Conservation (phyloP, 2,797 vertebrate genomes). For the Lepilemur ruficaudatus region DNA sequence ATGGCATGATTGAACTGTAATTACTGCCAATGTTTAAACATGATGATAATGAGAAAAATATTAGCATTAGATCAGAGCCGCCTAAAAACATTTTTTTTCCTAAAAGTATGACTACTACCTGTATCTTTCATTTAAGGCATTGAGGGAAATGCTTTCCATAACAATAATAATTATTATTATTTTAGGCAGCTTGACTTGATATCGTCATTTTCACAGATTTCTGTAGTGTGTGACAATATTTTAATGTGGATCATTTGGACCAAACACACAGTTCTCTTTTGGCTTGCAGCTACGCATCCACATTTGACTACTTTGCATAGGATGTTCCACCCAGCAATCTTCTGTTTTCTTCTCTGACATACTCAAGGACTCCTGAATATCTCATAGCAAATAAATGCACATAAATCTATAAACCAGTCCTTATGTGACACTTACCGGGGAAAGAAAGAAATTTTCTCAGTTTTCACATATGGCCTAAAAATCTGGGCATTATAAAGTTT, state of each 20-base stretch:
- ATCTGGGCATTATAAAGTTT: background rate
- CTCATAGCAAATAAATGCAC: slow-evolving; percentile 30
- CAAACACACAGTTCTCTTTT: background rate
- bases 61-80: slow-evolving; percentile 57
- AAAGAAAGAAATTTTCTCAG: slow-evolving; percentile 42
- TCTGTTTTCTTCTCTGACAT: slow-evolving; percentile 74
- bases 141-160: background rate
- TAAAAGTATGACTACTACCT: background rate
- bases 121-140: background rate
- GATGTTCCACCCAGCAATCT: slow-evolving; percentile 59
- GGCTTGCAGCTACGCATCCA: slow-evolving; percentile 57
- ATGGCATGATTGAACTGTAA: slow-evolving; percentile 58
- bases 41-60: slow-evolving; percentile 68
- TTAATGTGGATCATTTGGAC: slow-evolving; percentile 38
- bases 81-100: slow-evolving; percentile 53
- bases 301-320: slow-evolving; percentile 47
- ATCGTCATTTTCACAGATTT: background rate
- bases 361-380: slow-evolving; percentile 75
- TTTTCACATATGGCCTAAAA: slow-evolving; percentile 41
- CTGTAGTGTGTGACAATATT: background rate
- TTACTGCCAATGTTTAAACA: slow-evolving; percentile 69
- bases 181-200: slow-evolving; percentile 52
- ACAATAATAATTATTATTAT: background rate
- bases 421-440: slow-evolving; percentile 70
- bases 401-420: slow-evolving; percentile 74